Evolutionary conservation across 2,797 vertebrate species (phyloP), one percentile per base, ranked within the genome.

Genomic region (Acrossocheilus wenchowensis): DNA sequence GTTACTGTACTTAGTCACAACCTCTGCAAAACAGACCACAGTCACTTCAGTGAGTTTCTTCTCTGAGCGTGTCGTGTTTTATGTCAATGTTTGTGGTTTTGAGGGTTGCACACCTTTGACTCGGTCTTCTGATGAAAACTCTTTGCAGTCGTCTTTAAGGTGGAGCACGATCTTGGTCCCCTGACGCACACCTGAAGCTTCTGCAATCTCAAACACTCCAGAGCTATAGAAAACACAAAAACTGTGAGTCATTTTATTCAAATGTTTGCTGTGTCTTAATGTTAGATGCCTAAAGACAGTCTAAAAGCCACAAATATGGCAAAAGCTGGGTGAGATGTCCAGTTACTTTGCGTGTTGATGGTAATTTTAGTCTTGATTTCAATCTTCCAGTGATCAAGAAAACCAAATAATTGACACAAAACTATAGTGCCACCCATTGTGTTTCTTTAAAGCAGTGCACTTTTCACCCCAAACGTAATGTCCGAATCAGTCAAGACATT

Each of bases 1-100:
- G 94, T 99, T 99, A 94, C 98, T 99, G 93, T 99, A 99, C 91
- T 99, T 99, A 8, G 95, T 98, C 60, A 99, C 96, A 78, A 99
- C 96, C 78, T 97, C 98, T 99, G 94, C 57, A 93, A 93, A 43
- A 84, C 8, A 75, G 0, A 84, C 17, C 54, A 21, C 26, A 82
- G 34, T 48, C 15, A 39, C 26, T 48, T 19, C 0, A 30, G 2
- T 21, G 6, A 36, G 34, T 17, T 39, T n/a, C 11, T 62, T 43
- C 4, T 60, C 10, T 4, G 3, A 45, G 50, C 17, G 34, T 0
- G 2, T 43, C 11, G 19, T 17, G 4, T 39, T 64, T 75, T 21
- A 82, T 1, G 4, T 26, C 10, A 43, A 4, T 12, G n/a, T 43
- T 15, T 0, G 43, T 17, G 26, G 26, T n/a, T 19, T n/a, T 5